Conservation (phyloP, 2,797 vertebrate genomes). For the Gobio occitaniae region DNA sequence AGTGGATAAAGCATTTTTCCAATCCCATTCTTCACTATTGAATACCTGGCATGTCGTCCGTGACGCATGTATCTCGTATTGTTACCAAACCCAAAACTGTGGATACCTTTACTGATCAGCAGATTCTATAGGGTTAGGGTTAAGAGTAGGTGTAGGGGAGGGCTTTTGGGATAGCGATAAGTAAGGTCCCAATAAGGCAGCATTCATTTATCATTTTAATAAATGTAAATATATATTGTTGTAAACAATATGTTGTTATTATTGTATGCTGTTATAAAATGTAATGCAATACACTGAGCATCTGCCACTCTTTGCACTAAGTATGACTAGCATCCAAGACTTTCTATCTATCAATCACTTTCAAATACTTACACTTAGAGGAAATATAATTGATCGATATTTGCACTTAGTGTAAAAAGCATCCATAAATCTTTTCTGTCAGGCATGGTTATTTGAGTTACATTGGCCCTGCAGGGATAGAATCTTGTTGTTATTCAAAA, state of each 20-base stretch:
- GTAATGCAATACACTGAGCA: neutral
- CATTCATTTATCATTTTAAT: neutral
- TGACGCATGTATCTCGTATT: no score
- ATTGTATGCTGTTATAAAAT: neutral
- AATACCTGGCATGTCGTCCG: no score
- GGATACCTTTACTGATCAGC: no score
- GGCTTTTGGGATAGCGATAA: no score
- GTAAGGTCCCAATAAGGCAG: no score
- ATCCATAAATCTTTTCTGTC: neutral
- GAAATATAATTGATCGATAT: neutral
- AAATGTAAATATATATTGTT: neutral
- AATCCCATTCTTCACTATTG: neutral
- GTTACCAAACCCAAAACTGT: no score
- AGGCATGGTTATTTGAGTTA: neutral
- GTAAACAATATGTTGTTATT: neutral
- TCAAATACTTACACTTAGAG: neutral
- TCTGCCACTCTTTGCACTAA: neutral
- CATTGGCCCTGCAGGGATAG: neutral
- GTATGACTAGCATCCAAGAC: neutral
- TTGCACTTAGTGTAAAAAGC: neutral
- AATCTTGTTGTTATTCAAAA: conserved; percentile 59
- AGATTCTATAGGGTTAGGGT: no score
- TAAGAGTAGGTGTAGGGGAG: no score
- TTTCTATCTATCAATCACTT: no score
- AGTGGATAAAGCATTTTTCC: neutral